These are phyloP conservation scores for Drosophila albomicans DNA, from an alignment of 1,140 invertebrate species.

Conservation along the genomic window DNA sequence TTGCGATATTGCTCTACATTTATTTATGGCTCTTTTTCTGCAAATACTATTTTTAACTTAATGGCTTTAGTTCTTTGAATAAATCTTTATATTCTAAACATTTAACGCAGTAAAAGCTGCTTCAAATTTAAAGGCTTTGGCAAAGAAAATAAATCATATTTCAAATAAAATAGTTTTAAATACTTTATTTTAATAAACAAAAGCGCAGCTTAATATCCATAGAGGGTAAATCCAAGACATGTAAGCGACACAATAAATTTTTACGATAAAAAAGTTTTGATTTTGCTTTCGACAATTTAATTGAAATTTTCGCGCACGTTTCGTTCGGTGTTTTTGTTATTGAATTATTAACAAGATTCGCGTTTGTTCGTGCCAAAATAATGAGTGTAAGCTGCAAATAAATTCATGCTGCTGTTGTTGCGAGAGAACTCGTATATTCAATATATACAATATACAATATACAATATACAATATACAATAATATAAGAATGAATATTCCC, in stretches of 20 bases:
- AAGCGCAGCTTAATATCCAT: neutral
- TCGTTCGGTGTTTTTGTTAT: slow-evolving; percentile 48
- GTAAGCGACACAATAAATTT: neutral
- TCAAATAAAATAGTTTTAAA: too few species aligned
- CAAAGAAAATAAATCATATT: too few species aligned
- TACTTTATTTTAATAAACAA: too few species aligned
- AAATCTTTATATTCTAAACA: too few species aligned
- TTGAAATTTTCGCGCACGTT: slow-evolving; percentile 59
- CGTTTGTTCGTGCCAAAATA: slow-evolving; percentile 69
- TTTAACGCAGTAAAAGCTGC: too few species aligned
- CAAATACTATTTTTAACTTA: too few species aligned
- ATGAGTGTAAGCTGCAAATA: slow-evolving; percentile 68
- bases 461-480: neutral
- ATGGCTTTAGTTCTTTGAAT: too few species aligned
- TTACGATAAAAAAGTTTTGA: slow-evolving; percentile 23
- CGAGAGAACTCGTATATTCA: slow-evolving; percentile 8
- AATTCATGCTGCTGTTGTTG: slow-evolving; percentile 57
- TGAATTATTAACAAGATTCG: slow-evolving; percentile 68
- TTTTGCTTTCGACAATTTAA: slow-evolving; percentile 50
- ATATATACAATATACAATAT: neutral
- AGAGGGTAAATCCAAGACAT: neutral
- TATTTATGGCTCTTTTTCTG: too few species aligned
- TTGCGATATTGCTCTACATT: neutral
- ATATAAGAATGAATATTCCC: slow-evolving; percentile 28
- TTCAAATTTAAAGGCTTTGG: too few species aligned